Evolutionary conservation across 2,113 vertebrate species (phyloP).

Genomic region (Pipra filicauda): DNA sequence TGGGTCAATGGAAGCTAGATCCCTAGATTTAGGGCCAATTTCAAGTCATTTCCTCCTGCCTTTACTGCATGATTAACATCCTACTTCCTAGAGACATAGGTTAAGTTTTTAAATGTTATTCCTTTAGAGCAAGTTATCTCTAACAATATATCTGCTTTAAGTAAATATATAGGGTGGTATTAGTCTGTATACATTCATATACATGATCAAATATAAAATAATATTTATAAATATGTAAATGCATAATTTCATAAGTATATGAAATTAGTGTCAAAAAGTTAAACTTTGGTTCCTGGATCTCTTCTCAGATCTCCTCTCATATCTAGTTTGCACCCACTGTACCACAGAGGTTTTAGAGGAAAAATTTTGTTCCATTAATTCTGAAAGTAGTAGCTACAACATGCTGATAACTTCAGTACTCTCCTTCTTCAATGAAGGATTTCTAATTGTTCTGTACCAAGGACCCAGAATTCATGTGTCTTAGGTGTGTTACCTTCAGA

Average conservation of each 20-base stretch:
- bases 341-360: background rate
- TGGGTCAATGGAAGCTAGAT: background rate
- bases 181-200: background rate
- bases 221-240: background rate
- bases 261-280: background rate
- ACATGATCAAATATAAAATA: background rate
- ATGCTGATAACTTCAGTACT: background rate
- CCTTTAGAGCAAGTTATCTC: background rate
- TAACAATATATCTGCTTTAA: background rate
- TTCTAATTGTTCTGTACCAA: background rate
- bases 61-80: background rate
- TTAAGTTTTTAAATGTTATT: background rate
- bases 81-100: background rate
- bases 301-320: background rate
- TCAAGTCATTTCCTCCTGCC: background rate
- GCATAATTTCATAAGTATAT: background rate
- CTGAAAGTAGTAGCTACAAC: background rate
- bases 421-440: background rate
- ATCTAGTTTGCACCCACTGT: background rate
- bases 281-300: background rate
- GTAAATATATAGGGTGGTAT: background rate
- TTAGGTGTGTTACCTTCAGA: background rate
- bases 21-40: background rate
- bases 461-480: background rate
- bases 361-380: background rate